Conservation (phyloP, 2,113 vertebrate genomes). For the Lepisosteus osseus region DNA sequence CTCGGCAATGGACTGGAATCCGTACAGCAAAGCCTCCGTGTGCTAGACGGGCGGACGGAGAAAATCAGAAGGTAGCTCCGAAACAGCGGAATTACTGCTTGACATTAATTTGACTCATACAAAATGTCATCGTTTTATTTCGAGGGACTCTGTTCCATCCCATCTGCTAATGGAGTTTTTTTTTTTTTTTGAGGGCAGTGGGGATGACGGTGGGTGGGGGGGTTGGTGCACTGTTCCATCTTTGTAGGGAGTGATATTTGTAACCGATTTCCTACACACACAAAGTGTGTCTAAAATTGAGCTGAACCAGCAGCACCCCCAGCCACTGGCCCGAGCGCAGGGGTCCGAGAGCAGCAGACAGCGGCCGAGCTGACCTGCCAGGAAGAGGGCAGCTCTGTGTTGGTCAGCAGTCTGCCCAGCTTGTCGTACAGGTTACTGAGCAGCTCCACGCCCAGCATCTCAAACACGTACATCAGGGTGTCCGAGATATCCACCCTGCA, state of each 20-base stretch:
- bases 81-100: too few species aligned
- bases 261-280: too few species aligned
- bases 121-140: too few species aligned
- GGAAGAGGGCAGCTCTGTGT: conserved; percentile 83
- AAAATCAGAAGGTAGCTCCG: not conserved
- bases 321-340: not conserved
- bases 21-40: conserved; percentile 93
- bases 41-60: conserved; percentile 65
- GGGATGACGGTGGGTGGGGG: too few species aligned
- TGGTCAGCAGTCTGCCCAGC: conserved; percentile 89
- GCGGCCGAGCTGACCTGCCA: conserved; percentile 83
- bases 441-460: conserved; percentile 96
- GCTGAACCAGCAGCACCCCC: too few species aligned
- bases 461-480: conserved; percentile 97
- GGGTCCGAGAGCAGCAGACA: not conserved
- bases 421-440: conserved; percentile 98
- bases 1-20: conserved; percentile 97
- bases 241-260: too few species aligned
- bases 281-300: too few species aligned
- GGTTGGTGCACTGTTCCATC: too few species aligned
- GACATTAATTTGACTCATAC: too few species aligned
- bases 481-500: conserved; percentile 96
- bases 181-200: too few species aligned
- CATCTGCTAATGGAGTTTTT: too few species aligned
- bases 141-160: too few species aligned